These are phyloP conservation scores for Electrona antarctica DNA, from an alignment of 2,113 vertebrate genomes.

Conservation along the genomic window DNA sequence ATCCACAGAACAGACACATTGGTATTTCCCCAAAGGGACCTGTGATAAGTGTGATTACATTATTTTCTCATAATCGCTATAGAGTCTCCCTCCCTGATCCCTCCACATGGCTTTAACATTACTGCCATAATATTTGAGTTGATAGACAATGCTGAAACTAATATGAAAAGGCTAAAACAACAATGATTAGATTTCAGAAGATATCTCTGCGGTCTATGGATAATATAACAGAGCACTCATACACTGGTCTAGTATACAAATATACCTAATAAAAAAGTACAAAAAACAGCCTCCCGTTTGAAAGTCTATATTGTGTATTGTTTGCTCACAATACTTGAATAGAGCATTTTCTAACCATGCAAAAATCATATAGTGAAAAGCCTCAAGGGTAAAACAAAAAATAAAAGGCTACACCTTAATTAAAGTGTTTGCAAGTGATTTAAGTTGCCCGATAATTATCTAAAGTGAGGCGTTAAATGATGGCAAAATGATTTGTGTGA, in stretches of 20 bases:
- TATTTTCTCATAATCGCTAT: background rate
- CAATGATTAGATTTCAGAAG: conserved; percentile 39
- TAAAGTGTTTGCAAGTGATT: background rate
- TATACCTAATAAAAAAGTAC: background rate
- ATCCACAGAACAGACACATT: no score
- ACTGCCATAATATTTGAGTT: conserved; percentile 30
- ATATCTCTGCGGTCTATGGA: conserved; percentile 32
- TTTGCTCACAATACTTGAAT: background rate
- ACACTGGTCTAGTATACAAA: background rate
- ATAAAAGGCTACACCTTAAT: no score
- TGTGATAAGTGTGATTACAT: background rate
- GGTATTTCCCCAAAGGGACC: no score
- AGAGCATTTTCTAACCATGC: no score
- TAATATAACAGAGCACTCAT: conserved; percentile 17
- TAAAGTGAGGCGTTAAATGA: background rate
- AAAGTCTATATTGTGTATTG: background rate
- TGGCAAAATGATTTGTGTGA: background rate
- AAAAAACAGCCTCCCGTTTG: background rate
- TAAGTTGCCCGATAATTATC: background rate
- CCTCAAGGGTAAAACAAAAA: no score
- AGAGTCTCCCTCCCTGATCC: background rate
- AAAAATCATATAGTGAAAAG: no score
- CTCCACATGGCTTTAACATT: conserved; percentile 10
- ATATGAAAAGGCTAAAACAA: conserved; percentile 40
- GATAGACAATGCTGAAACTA: conserved; percentile 12